A percentile compares a stretch with the other conserved stretches of the same genome.
phyloP scores from a whole-genome alignment of 2,113 vertebrate genomes.

The Passerina amoena region DNA sequence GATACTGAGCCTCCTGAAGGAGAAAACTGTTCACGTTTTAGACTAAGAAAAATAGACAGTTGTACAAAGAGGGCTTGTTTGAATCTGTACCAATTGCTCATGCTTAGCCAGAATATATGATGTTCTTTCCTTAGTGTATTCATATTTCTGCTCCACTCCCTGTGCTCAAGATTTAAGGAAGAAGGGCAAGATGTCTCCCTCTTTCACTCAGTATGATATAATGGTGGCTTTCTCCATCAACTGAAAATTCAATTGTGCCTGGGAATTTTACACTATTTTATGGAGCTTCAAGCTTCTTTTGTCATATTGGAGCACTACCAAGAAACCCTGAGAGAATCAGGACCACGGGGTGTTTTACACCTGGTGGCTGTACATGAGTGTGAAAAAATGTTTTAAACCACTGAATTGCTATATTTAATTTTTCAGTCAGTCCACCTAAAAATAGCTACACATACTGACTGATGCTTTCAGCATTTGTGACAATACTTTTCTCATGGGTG shows the following conservation, averaged over 20 bases:
- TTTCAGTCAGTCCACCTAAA: conserved; percentile 28
- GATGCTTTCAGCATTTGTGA: conserved; percentile 37
- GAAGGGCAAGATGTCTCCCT: background rate
- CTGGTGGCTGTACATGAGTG: background rate
- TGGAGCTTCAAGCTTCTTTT: background rate
- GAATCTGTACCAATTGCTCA: background rate
- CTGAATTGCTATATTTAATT: background rate
- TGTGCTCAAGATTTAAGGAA: background rate
- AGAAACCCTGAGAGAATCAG: background rate
- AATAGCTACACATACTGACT: conserved; percentile 1
- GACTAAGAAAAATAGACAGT: background rate
- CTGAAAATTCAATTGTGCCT: background rate
- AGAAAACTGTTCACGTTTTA: background rate
- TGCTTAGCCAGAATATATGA: background rate
- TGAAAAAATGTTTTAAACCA: conserved; percentile 16
- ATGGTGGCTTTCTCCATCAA: background rate
- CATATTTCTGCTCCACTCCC: background rate
- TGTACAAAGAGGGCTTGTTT: background rate
- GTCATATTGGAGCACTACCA: background rate
- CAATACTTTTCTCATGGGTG: conserved; percentile 41
- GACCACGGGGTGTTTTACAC: background rate
- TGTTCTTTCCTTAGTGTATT: background rate
- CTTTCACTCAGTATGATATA: background rate
- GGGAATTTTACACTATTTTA: background rate
- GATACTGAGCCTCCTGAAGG: background rate